Conservation (phyloP, 2,113 vertebrate species). For the Nycticryphes semicollaris region DNA sequence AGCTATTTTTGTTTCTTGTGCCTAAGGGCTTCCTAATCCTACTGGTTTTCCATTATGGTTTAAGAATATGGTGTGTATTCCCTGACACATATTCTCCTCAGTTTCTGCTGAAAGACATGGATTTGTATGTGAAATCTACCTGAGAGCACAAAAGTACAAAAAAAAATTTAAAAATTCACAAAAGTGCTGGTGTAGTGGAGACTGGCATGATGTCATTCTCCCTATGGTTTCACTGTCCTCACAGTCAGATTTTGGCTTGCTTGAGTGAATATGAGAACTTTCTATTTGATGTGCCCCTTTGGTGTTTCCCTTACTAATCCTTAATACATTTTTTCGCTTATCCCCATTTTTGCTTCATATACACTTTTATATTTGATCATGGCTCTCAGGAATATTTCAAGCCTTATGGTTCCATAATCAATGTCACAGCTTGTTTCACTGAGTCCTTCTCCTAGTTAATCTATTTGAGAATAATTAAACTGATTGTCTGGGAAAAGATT, state of each 20-base stretch:
- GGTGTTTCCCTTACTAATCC: background rate
- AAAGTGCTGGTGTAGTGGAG: background rate
- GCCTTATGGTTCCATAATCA: background rate
- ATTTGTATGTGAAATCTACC: background rate
- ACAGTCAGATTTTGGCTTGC: background rate
- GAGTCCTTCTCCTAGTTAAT: background rate
- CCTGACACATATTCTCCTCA: background rate
- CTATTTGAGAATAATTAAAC: background rate
- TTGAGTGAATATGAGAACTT: background rate
- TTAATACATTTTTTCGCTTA: background rate
- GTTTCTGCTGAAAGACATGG: background rate
- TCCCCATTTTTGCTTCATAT: background rate
- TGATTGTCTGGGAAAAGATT: background rate
- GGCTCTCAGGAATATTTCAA: background rate
- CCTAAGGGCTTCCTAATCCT: background rate
- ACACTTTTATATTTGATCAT: background rate
- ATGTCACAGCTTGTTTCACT: background rate
- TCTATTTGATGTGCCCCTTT: background rate
- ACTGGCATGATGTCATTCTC: background rate
- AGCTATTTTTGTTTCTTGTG: background rate
- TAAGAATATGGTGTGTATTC: background rate
- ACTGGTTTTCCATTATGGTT: background rate
- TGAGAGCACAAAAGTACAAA: background rate
- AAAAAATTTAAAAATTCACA: background rate
- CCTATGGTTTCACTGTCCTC: background rate